phyloP scores from a whole-genome alignment of 2,888 invertebrate species.

The Lordiphosa fenestrarum region DNA sequence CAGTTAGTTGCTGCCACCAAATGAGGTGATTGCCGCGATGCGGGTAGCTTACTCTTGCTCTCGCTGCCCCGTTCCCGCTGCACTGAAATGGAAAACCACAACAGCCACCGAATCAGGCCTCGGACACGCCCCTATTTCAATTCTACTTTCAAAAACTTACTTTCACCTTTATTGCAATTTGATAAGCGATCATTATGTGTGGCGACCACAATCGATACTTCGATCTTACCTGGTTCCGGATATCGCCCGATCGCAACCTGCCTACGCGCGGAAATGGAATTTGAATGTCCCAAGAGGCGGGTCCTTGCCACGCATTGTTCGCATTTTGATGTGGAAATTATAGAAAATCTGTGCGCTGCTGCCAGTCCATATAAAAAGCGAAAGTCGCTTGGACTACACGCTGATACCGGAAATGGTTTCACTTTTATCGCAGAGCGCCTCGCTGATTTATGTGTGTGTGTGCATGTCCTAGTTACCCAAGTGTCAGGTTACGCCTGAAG shows the following conservation, averaged over 20 bases:
- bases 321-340: conserved; percentile 61
- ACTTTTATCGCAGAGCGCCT: conserved; percentile 57
- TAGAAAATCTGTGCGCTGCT: conserved; percentile 47
- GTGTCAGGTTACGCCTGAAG: conserved; percentile 64
- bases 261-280: conserved; percentile 59
- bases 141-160: conserved; percentile 4
- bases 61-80: conserved; percentile 32
- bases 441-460: conserved; percentile 59
- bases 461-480: conserved; percentile 68
- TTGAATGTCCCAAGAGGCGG: conserved; percentile 66
- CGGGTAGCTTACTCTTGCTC: conserved; percentile 33
- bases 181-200: conserved; percentile 66
- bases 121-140: conserved; percentile 31
- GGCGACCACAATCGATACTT: conserved; percentile 30
- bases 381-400: conserved; percentile 67
- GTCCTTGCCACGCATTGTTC: conserved; percentile 44
- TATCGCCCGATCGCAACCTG: conserved; percentile 28
- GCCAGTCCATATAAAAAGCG: conserved; percentile 43
- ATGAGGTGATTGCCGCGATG: conserved; percentile 48
- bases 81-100: conserved; percentile 14
- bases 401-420: conserved; percentile 73
- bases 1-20: conserved; percentile 42
- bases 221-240: conserved; percentile 30
- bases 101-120: conserved; percentile 21
- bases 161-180: conserved; percentile 57